Evolutionary conservation across 2,113 vertebrate species (phyloP).

Genomic region (Gavia stellata): DNA sequence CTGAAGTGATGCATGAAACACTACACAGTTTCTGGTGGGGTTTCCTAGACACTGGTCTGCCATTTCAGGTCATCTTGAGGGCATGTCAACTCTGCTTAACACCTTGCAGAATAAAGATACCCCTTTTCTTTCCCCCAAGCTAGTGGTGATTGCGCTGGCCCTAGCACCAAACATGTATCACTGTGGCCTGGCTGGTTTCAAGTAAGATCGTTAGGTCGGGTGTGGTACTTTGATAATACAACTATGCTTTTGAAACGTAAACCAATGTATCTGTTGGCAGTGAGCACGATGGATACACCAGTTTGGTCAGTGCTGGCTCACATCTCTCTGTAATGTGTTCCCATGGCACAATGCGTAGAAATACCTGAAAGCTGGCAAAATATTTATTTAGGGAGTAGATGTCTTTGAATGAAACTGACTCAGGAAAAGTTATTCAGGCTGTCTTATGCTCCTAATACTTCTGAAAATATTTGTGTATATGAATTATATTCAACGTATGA

Average conservation of each 20-base stretch:
- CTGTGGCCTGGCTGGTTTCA: not conserved
- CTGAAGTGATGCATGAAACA: not conserved
- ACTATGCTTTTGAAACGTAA: not conserved
- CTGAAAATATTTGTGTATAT: not conserved
- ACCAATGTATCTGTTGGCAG: not conserved
- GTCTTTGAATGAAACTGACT: not conserved
- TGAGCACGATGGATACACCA: not conserved
- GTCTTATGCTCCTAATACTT: not conserved
- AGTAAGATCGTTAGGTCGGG: not conserved
- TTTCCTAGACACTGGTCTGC: not conserved
- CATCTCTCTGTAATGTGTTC: not conserved
- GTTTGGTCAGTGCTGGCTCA: not conserved
- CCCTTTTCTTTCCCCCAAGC: not conserved
- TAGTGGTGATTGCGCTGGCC: not conserved
- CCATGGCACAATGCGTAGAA: not conserved
- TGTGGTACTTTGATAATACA: not conserved
- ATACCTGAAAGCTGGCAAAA: not conserved
- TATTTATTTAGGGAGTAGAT: not conserved
- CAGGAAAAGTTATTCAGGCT: not conserved
- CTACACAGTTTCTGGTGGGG: not conserved
- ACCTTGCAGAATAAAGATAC: not conserved
- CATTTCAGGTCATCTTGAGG: not conserved
- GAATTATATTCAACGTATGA: accelerated
- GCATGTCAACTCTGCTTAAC: not conserved
- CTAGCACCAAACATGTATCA: not conserved